phyloP scores from a whole-genome alignment of 2,888 invertebrate genomes.

The Matsumyia berberina region DNA sequence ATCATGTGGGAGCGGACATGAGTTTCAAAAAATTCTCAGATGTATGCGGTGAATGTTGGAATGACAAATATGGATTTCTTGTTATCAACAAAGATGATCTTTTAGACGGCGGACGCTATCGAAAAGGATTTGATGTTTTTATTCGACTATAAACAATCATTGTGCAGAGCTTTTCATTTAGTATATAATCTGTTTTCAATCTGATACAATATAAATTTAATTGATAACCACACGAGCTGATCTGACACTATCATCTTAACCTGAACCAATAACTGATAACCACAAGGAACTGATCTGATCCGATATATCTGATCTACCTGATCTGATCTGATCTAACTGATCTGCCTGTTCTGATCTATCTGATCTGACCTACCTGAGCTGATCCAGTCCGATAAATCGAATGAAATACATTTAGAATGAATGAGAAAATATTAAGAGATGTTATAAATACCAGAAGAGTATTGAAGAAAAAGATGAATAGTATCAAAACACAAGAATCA shows the following conservation, averaged over 20 bases:
- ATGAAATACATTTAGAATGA: neutral
- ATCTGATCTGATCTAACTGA: too few species aligned
- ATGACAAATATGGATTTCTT: slow-evolving; percentile 78
- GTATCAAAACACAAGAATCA: neutral
- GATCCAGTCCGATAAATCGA: neutral
- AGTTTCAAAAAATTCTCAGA: slow-evolving; percentile 78
- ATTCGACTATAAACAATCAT: neutral
- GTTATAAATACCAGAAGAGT: neutral
- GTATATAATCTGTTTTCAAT: neutral
- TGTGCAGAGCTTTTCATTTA: neutral
- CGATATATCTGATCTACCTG: too few species aligned
- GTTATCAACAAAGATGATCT: slow-evolving; percentile 78
- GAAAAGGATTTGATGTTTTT: too few species aligned
- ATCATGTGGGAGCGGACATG: slow-evolving; percentile 76
- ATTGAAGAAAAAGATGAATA: neutral
- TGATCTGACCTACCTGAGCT: neutral
- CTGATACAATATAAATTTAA: slow-evolving; percentile 78
- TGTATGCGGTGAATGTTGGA: slow-evolving; percentile 80
- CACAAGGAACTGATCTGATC: neutral
- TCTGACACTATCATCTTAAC: too few species aligned
- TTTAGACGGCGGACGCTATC: too few species aligned
- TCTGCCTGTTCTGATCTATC: too few species aligned
- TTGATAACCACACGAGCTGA: too few species aligned
- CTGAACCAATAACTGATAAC: neutral
- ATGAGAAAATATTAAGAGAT: neutral